Evolutionary conservation across 2,113 vertebrate genomes (phyloP), one percentile per base, ranked within the genome.

Genomic region (Macquaria australasica): DNA sequence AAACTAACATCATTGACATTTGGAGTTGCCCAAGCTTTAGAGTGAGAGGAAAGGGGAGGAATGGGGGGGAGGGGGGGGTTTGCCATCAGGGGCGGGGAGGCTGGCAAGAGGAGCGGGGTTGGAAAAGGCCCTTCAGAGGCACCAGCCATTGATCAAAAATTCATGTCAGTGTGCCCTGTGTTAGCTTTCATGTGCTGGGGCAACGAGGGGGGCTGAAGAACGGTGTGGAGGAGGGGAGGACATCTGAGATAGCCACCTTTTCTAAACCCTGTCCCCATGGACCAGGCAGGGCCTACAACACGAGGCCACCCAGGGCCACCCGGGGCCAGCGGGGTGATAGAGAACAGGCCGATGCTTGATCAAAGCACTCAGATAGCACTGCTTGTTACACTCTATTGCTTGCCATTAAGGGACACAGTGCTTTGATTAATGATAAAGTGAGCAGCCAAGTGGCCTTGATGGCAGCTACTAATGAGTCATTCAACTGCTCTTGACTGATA

Each of bases 1-100:
- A 96, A 96, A 96, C 95, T 95, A 96, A 96, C 95, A 96, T 96
- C 93, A 89, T 86, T 96, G 96, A 96, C 96, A 96, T 96, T 96
- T 95, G 92, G 95, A 96, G 92, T 93, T 92, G 94, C 93, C 85
- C 73, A 79, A 92, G 92, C 95, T 94, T 95, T 93, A 90, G 90
- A 88, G 64, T 64, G 77, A 92, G 91, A 91, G 94, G 90, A 90
- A 92, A 90, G 80, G 90, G 93, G 88, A 84, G 90, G 89, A 87
- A 87, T 84, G 73, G 79, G 60, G 68, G 25, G 28, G 41, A 58
- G 48, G 50, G 41, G 79, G 37, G 43, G 63, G 50, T 39, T 23
- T 53, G 82, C 64, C 79, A 85, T 81, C 84, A 84, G 69, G 85
- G 81, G 66, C 10, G 67, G 63, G 77, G 79, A 80, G 84, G 68